Evolutionary conservation across 1,140 invertebrate genomes (phyloP).

Genomic region (Leguminivora glycinivorella): DNA sequence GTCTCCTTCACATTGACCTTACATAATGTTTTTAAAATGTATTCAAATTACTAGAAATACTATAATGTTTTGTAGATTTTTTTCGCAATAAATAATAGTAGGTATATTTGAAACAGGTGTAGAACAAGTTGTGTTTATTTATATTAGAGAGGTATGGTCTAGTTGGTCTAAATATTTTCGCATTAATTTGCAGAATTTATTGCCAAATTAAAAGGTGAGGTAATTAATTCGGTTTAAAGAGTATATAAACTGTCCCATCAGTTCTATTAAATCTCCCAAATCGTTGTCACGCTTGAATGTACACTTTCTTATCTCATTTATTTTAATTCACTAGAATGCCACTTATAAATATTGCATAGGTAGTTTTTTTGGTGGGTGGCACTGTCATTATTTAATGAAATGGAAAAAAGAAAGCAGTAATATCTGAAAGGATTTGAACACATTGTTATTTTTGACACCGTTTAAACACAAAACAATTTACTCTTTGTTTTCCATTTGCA

Average conservation of each 20-base stretch:
- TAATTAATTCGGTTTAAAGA: too few relatives aligned
- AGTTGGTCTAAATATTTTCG: too few relatives aligned
- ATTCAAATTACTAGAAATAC: too few relatives aligned
- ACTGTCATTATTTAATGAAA: not conserved
- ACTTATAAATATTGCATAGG: not conserved
- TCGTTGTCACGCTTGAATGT: not conserved
- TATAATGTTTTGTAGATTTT: too few relatives aligned
- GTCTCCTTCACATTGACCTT: too few relatives aligned
- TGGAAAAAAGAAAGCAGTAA: not conserved
- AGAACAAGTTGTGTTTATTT: too few relatives aligned
- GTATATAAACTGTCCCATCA: not conserved
- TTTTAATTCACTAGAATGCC: not conserved
- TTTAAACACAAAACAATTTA: not conserved
- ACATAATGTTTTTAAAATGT: too few relatives aligned
- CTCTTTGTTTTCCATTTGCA: slow-evolving; percentile 12
- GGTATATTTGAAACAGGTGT: too few relatives aligned
- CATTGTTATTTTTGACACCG: slow-evolving; percentile 20
- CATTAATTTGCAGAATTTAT: too few relatives aligned
- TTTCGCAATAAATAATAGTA: too few relatives aligned
- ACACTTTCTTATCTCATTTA: not conserved
- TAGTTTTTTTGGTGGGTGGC: not conserved
- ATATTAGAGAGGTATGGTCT: too few relatives aligned
- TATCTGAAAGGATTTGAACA: not conserved
- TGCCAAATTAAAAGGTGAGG: too few relatives aligned
- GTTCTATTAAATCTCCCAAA: not conserved